Base-by-base conservation (phyloP, 2,888 invertebrate species). In the Drosophila neutralis region DNA sequence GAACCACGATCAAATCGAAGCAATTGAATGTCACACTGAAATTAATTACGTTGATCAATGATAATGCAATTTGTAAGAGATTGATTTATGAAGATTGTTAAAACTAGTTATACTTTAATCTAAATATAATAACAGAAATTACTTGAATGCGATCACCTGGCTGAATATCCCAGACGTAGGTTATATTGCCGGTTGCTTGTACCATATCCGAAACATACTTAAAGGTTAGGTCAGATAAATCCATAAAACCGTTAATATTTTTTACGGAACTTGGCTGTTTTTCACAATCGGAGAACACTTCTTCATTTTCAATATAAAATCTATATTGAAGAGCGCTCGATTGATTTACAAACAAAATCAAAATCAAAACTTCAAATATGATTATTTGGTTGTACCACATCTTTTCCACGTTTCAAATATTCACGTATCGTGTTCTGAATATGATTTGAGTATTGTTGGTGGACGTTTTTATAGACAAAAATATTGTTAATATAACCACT, bases 241-340 rank as follows among this genome's bases (percentile, higher is more conserved):
- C 56, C 7, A 8, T 0, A 0, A 77, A 0, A 4, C 42, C 64
- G 0, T 42, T 0, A 1, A 51, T 0, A 21, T 38, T 40, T 3
- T 40, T 24, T 0, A 58, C 54, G n/a, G 49, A 36, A 6, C 15
- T 42, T 1, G 61, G 29, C 35, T 52, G 6, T 31, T 65, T 29
- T 6, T 18, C 13, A 15, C 78, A 78, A 2, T 48, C 21, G 2
- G 0, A 15, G 11, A 67, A 62, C n/a, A 79, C 2, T 0, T 57
- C 56, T 0, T 66, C 64, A 53, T 73, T 35, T 8, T 69, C 57
- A 10, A 33, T 1, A 10, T 33, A 0, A 0, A 65, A 53, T 10
- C n/a, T 2, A n/a, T 74, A 74, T 33, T 53, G 38, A 0, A 2
- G 1, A 10, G 52, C 45, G 27, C 2, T 42, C 84, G 88, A 38